Evolutionary conservation across 2,797 vertebrate species (phyloP).

Genomic region (Adelosebastes latens): DNA sequence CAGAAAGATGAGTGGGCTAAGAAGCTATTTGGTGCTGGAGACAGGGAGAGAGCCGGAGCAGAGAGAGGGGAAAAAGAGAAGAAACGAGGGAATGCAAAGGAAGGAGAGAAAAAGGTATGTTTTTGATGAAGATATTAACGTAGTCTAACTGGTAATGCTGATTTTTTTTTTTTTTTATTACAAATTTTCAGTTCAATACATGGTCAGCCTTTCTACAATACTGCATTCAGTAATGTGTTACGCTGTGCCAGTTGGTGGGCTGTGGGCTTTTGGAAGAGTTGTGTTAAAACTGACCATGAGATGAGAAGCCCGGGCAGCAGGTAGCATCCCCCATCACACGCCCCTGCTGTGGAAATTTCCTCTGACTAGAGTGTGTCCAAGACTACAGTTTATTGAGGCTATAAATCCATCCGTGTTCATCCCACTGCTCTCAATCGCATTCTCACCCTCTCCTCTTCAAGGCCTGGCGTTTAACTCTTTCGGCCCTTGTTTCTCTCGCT

Average conservation of each 20-base stretch:
- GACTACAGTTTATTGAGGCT: conserved; percentile 68
- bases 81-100: conserved; percentile 82
- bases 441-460: conserved; percentile 11
- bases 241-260: conserved; percentile 30
- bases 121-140: background rate
- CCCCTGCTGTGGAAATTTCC: conserved; percentile 75
- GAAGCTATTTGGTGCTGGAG: conserved; percentile 89
- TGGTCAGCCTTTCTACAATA: background rate
- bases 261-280: conserved; percentile 62
- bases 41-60: conserved; percentile 82
- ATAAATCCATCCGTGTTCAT: conserved; percentile 66
- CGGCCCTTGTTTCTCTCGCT: background rate
- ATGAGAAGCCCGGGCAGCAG: conserved; percentile 71
- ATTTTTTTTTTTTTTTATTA: background rate
- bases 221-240: conserved; percentile 8
- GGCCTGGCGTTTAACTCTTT: conserved; percentile 18
- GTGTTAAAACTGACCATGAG: conserved; percentile 78
- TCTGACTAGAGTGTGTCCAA: conserved; percentile 52
- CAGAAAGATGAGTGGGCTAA: conserved; percentile 93
- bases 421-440: conserved; percentile 1
- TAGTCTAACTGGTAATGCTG: background rate
- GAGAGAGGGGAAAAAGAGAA: conserved; percentile 73
- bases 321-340: conserved; percentile 64
- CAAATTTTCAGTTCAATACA: background rate
- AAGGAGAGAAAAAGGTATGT: conserved; percentile 88